Evolutionary conservation across 2,797 vertebrate species (phyloP).

Genomic region (Mionectes olivaceus): DNA sequence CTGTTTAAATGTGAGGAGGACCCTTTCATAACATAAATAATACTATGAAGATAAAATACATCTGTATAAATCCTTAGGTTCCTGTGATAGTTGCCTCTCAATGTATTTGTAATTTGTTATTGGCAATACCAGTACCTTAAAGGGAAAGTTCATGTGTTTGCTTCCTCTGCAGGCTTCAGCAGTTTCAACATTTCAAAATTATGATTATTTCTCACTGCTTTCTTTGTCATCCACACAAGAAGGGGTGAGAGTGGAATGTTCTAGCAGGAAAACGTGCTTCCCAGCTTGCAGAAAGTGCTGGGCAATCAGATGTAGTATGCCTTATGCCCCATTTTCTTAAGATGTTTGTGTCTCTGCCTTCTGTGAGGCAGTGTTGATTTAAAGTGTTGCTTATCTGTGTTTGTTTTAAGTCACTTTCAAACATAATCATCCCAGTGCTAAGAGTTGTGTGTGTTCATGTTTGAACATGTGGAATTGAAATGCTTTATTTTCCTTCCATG

Average conservation of each 20-base stretch:
- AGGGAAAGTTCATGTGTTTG: background rate
- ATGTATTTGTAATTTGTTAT: background rate
- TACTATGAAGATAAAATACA: background rate
- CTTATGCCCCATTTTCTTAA: background rate
- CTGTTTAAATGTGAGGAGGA: background rate
- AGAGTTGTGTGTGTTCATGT: slow-evolving; percentile 5
- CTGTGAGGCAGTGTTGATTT: background rate
- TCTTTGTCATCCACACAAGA: background rate
- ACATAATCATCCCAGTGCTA: background rate
- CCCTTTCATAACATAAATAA: background rate
- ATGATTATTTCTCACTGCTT: background rate
- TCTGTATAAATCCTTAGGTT: background rate
- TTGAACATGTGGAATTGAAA: slow-evolving; percentile 33
- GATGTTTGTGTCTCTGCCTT: background rate
- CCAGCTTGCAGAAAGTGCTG: background rate
- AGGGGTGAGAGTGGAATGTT: background rate
- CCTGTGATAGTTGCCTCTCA: background rate
- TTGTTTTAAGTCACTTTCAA: background rate
- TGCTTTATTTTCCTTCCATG: slow-evolving; percentile 56
- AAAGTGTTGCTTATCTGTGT: background rate
- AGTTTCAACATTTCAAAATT: background rate
- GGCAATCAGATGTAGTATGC: background rate
- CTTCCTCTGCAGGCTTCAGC: background rate
- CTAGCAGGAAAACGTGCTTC: background rate
- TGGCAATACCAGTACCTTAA: background rate